These are phyloP conservation scores for Hyposmocoma kahamanoa DNA, from an alignment of 1,140 invertebrate species.

Conservation along the genomic window DNA sequence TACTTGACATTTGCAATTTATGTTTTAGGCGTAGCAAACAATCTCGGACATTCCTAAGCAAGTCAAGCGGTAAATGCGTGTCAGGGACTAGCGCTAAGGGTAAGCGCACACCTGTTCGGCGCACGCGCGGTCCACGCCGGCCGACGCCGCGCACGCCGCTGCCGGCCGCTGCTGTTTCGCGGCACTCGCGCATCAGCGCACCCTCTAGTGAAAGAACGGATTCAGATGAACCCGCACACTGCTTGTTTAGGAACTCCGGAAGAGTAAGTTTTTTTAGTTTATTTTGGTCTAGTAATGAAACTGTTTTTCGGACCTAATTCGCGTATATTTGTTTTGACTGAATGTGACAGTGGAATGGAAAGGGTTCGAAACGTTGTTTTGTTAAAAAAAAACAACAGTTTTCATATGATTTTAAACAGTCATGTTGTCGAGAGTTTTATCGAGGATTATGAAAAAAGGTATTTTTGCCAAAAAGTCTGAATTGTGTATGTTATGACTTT, in stretches of 20 bases:
- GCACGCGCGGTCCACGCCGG: conserved; percentile 26
- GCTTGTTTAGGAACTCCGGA: conserved; percentile 27
- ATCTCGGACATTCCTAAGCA: conserved; percentile 29
- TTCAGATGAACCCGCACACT: conserved; percentile 45
- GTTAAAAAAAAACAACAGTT: too few species aligned
- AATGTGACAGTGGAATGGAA: too few species aligned
- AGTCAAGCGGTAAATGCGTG: conserved; percentile 22
- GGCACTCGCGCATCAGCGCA: conserved; percentile 24
- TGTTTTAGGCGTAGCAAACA: conserved; percentile 41
- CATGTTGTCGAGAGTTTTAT: too few species aligned
- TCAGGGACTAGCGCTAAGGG: conserved; percentile 29
- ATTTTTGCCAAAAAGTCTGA: too few species aligned
- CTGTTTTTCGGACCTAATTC: too few species aligned
- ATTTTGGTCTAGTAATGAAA: too few species aligned
- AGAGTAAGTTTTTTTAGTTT: conserved; percentile 31
- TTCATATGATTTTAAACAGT: too few species aligned
- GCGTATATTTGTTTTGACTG: too few species aligned
- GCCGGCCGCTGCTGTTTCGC: neutral
- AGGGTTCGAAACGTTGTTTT: too few species aligned
- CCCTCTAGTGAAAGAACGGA: conserved; percentile 50
- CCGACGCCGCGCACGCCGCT: conserved; percentile 6
- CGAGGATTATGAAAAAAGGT: too few species aligned
- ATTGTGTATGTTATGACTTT: too few species aligned
- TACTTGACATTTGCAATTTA: too few species aligned
- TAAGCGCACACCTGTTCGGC: conserved; percentile 25